These are phyloP conservation scores for Vireo griseus DNA, from an alignment of 2,797 vertebrate species.

Conservation along the genomic window DNA sequence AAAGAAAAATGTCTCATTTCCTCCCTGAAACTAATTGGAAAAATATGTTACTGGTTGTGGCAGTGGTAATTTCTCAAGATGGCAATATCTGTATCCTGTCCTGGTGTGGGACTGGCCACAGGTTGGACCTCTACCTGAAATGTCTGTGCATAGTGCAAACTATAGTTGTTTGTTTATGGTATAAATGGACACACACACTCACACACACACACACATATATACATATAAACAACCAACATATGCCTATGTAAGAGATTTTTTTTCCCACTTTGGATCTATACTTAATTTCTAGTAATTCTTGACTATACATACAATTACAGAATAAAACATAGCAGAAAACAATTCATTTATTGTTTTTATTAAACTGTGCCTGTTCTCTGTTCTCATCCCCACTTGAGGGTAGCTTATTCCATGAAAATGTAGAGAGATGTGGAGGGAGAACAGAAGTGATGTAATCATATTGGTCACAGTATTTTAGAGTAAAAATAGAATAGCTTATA, in stretches of 20 bases:
- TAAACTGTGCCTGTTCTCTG: neutral
- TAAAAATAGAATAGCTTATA: neutral
- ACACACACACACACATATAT: rapidly evolving
- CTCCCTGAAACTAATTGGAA: conserved; percentile 43
- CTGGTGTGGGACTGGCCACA: neutral
- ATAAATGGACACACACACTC: neutral
- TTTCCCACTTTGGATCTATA: neutral
- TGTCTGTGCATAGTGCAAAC: neutral
- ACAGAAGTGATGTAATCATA: neutral
- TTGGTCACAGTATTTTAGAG: neutral
- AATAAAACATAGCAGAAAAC: neutral
- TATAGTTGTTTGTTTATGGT: neutral
- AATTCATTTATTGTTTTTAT: neutral
- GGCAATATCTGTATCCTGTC: conserved; percentile 28
- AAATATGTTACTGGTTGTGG: conserved; percentile 56
- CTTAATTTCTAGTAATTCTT: neutral
- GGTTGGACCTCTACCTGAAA: neutral
- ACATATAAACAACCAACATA: neutral
- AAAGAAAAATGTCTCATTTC: conserved; percentile 63
- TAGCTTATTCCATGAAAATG: neutral
- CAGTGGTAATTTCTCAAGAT: conserved; percentile 41
- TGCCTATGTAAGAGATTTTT: neutral
- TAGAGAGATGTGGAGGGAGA: neutral
- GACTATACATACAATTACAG: neutral
- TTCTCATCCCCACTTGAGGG: neutral